Evolutionary conservation across 1,140 invertebrate species (phyloP).

Genomic region (Stratiolaelaps scimitus): DNA sequence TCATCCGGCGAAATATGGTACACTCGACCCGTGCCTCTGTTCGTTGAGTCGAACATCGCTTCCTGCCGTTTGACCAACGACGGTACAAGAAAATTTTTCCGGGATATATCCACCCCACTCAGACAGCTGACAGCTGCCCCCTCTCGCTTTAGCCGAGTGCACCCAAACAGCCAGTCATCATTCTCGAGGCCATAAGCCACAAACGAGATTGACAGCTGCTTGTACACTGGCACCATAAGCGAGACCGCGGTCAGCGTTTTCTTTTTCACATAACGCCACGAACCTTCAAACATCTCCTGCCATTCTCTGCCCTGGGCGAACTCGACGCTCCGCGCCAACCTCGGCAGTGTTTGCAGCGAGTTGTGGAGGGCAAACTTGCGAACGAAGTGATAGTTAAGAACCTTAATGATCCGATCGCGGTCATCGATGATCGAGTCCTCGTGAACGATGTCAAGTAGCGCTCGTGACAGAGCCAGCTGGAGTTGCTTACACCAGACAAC

Average conservation of each 20-base stretch:
- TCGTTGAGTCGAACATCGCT: background rate
- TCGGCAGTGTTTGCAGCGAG: background rate
- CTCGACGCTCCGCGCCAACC: background rate
- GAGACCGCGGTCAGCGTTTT: background rate
- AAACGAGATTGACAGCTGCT: background rate
- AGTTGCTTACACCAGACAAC: constrained; percentile 87
- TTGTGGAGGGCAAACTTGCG: constrained; percentile 10
- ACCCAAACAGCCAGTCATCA: constrained; percentile 24
- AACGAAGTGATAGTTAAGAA: constrained; percentile 19
- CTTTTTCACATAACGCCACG: constrained; percentile 6
- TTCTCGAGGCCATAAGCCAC: background rate
- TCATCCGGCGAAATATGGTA: background rate
- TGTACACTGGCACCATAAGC: constrained; percentile 5
- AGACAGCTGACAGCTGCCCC: background rate
- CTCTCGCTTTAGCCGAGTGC: background rate
- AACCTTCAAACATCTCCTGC: constrained; percentile 13
- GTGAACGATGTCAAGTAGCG: constrained; percentile 66
- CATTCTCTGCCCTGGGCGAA: constrained; percentile 1
- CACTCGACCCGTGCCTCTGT: background rate
- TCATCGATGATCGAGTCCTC: background rate
- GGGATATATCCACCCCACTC: constrained; percentile 1
- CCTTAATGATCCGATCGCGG: constrained; percentile 11
- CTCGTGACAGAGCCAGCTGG: constrained; percentile 59
- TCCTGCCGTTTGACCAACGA: background rate
- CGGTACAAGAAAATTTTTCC: constrained; percentile 10